Percentiles rank a stretch among this genome's conserved stretches.
Conservation (phyloP, 53 echinoderm and acorn worm species). For the Actinopyga echinites region DNA sequence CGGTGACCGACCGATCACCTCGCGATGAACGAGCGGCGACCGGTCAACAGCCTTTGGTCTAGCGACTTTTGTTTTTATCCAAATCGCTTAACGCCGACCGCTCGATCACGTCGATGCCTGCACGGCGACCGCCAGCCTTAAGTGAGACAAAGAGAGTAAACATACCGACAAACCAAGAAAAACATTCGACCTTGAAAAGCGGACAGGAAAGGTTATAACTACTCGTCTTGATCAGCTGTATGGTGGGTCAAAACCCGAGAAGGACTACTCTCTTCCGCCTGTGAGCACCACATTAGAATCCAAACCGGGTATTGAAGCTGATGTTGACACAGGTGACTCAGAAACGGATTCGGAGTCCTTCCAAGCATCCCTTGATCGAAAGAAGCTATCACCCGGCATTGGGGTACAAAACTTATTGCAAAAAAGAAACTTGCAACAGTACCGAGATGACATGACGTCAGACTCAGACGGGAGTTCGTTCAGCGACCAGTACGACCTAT, state of each 20-base stretch:
- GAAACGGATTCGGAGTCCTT: conserved; percentile 10
- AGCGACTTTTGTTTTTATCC: too few species aligned
- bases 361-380: too few species aligned
- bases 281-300: not conserved
- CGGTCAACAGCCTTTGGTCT: too few species aligned
- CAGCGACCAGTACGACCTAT: conserved; percentile 19
- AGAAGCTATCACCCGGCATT: too few species aligned
- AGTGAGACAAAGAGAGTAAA: not conserved
- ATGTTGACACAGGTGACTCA: conserved; percentile 30
- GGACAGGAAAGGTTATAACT: not conserved
- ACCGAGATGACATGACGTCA: not conserved
- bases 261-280: not conserved
- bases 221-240: conserved; percentile 7
- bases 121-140: too few species aligned
- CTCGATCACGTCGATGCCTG: too few species aligned
- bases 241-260: not conserved
- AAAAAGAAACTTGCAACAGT: not conserved
- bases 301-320: conserved; percentile 11
- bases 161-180: not conserved
- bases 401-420: too few species aligned
- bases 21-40: too few species aligned
- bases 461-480: conserved; percentile 14
- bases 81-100: too few species aligned
- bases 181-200: not conserved
- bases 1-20: too few species aligned